Evolutionary conservation across 2,797 vertebrate species (phyloP).

Genomic region (Myioborus miniatus): DNA sequence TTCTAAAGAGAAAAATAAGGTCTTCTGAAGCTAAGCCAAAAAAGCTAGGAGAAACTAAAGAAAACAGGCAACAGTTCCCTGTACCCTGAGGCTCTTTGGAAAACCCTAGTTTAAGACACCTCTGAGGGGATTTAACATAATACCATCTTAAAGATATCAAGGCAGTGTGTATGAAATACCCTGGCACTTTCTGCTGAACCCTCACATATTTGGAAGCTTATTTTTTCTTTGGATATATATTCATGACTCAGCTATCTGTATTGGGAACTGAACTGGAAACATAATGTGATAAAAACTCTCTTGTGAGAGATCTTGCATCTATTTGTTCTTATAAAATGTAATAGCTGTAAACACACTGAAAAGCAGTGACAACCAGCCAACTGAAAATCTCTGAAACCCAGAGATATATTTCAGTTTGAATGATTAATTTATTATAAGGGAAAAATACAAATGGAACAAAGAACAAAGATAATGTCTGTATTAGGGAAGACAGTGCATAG

Average conservation of each 20-base stretch:
- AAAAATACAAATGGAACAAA: background rate
- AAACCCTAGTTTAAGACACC: background rate
- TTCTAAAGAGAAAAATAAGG: background rate
- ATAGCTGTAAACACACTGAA: background rate
- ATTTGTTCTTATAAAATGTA: background rate
- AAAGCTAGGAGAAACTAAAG: background rate
- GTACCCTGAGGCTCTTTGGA: background rate
- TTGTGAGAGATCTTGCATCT: background rate
- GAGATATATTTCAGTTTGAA: background rate
- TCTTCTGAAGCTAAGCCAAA: conserved; percentile 1
- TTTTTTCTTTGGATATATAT: background rate
- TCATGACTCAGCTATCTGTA: background rate
- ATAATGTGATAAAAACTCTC: background rate
- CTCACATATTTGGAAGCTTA: background rate
- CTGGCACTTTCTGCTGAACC: background rate
- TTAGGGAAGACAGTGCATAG: background rate
- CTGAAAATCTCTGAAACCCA: background rate
- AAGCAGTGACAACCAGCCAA: background rate
- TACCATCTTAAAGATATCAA: background rate
- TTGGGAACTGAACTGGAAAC: background rate
- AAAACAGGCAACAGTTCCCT: background rate
- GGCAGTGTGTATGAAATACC: background rate
- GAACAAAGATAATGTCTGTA: background rate
- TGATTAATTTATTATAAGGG: background rate
- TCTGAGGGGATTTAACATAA: background rate